These are phyloP conservation scores for Microplitis demolitor DNA, from an alignment of 1,140 invertebrate species.

Conservation along the genomic window DNA sequence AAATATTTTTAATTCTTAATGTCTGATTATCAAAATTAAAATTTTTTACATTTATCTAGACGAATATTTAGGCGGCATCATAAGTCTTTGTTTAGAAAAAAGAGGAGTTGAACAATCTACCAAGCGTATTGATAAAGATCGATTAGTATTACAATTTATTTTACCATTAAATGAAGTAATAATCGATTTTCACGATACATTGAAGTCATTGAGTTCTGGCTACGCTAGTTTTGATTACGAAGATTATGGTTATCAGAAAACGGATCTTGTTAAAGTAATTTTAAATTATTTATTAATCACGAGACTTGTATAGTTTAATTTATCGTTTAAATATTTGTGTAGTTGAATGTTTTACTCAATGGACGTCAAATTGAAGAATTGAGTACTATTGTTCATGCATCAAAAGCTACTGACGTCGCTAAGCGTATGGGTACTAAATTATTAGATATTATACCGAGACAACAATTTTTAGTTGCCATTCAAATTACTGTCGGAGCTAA, in stretches of 20 bases:
- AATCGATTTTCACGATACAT: slow-evolving; percentile 90
- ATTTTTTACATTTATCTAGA: slow-evolving; percentile 54
- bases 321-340: slow-evolving; percentile 41
- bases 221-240: slow-evolving; percentile 99
- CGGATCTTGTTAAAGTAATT: slow-evolving; percentile 73
- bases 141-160: slow-evolving; percentile 81
- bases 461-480: slow-evolving; percentile 84
- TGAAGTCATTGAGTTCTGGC: slow-evolving; percentile 90
- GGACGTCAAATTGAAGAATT: slow-evolving; percentile 85
- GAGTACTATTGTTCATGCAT: slow-evolving; percentile 78
- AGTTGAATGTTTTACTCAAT: slow-evolving; percentile 85
- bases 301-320: not conserved
- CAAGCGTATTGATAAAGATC: slow-evolving; percentile 79
- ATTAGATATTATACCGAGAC: slow-evolving; percentile 87
- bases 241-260: slow-evolving; percentile 80
- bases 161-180: slow-evolving; percentile 93
- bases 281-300: not conserved
- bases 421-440: slow-evolving; percentile 77
- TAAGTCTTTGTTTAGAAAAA: slow-evolving; percentile 76
- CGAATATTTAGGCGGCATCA: slow-evolving; percentile 72
- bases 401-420: slow-evolving; percentile 71
- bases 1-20: slow-evolving; percentile 14
- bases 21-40: not conserved
- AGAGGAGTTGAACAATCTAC: slow-evolving; percentile 78
- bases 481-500: slow-evolving; percentile 85